phyloP scores from a whole-genome alignment of 2,888 invertebrate genomes.

The Polyommatus iphigenia region DNA sequence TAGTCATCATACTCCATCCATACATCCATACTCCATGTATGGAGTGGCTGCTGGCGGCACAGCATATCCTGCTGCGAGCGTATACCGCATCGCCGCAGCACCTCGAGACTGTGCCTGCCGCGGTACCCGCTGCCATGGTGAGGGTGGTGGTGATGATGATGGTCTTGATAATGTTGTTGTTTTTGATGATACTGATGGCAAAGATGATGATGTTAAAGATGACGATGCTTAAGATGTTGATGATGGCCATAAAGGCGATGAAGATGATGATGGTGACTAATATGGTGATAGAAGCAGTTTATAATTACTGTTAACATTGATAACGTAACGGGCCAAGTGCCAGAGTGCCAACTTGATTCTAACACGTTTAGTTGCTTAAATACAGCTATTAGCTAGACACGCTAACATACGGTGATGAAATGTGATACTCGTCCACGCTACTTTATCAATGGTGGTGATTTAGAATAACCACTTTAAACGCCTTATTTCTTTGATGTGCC shows the following conservation, averaged over 20 bases:
- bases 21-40: too few relatives aligned
- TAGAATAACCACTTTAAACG: too few relatives aligned
- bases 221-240: neutral
- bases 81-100: slow-evolving; percentile 88
- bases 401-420: too few relatives aligned
- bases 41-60: slow-evolving; percentile 88
- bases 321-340: too few relatives aligned
- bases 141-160: slow-evolving; percentile 74
- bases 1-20: too few relatives aligned
- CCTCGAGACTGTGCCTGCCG: slow-evolving; percentile 96
- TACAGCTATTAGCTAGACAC: too few relatives aligned
- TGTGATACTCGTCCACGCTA: too few relatives aligned
- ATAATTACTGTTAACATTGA: too few relatives aligned
- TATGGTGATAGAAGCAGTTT: neutral
- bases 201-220: neutral
- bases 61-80: slow-evolving; percentile 88
- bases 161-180: neutral
- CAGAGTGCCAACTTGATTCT: too few relatives aligned
- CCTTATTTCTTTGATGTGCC: too few relatives aligned
- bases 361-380: too few relatives aligned
- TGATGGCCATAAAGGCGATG: neutral
- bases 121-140: slow-evolving; percentile 96
- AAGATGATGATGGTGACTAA: neutral
- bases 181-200: neutral
- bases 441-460: too few relatives aligned